Base-by-base conservation (phyloP, 2,113 vertebrate genomes). In the Dryoscopus gambensis region DNA sequence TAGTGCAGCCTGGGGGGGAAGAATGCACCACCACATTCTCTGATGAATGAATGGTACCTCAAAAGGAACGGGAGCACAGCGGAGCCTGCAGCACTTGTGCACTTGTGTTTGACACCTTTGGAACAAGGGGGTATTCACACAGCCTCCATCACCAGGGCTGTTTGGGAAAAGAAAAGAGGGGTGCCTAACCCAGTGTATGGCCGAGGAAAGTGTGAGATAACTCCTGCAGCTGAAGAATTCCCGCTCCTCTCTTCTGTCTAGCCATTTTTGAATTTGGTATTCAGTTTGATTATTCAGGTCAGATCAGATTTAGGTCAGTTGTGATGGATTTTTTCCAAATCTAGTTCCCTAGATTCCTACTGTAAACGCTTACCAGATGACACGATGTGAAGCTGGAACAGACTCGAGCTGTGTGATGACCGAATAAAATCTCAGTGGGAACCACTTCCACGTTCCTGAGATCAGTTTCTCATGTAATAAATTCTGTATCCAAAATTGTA, bases 401-500 rank as follows among this genome's bases (percentile, higher is more conserved):
- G 89, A 70, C 87, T 93, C 40, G 76, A 91, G 88, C 64, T 94
- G 71, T 90, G 85, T 91, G 94, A 96, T 96, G 94, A 91, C 91
- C 76, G 31, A 92, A 85, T 93, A 87, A 96, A 91, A 95, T 97
- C 95, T 95, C 97, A 95, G 93, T 93, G 95, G 96, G 92, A 96
- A 87, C 90, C 70, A 78, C 90, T 96, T 96, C 91, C 91, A 91
- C 57, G 53, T 96, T 96, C 93, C 94, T 80, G 70, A 93, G 92
- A 95, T 90, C 79, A 90, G 92, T 97, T 97, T 95, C 95, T 97
- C 94, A 89, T 96, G 95, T 91, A 93, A 95, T 96, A 96, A 97
- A 97, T 96, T 96, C 82, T 96, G 87, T 95, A 91, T 94, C 95
- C 93, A 96, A 89, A 97, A 91, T 91, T 87, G 76, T 92, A 93